Base-by-base conservation (phyloP, 2,888 invertebrate genomes). In the Pammene aurita region DNA sequence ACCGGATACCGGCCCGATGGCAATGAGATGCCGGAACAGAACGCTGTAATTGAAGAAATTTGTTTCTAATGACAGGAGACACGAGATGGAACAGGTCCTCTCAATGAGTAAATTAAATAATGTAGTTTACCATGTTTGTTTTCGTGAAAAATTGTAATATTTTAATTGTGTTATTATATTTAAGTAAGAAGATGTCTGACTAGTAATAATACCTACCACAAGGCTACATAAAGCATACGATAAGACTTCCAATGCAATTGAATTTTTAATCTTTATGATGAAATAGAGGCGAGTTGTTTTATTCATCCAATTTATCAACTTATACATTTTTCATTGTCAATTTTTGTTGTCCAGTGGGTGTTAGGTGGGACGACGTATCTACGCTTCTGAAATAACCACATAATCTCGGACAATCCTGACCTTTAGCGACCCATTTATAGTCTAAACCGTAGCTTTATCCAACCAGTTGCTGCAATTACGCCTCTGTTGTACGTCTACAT, bases 11-110 rank as follows among this genome's bases (percentile, higher is more conserved):
- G 38, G 9, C 13, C 26, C 58, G 10, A 26, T 34, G 54, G 54
- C 54, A 54, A 34, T 54, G 54, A 54, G n/a, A 54, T 35, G 54
- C 54, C 54, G 54, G 54, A 34, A 34, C 7, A 10, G 13, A 26
- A 26, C 18, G 10, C 26, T 26, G 18, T 26, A 13, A 13, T 52
- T 52, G 26, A 26, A 26, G 26, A 26, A 26, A 18, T 52, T 52
- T 26, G 10, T n/a, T 54, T 34, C 34, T 54, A 54, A 35, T 54
- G 13, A 54, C 13, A 54, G 26, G 26, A 26, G 4, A 26, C 26
- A 26, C 26, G 26, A 26, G 26, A 26, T 26, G 4, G 1, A 26
- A 26, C 26, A 1, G 26, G 26, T 26, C 4, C 26, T 2, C 26
- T 26, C 26, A 26, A 26, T 26, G 1, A 26, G 2, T 38, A 38